Evolutionary conservation across 1,140 invertebrate species (phyloP).

Genomic region (Sarcophaga peregrina): DNA sequence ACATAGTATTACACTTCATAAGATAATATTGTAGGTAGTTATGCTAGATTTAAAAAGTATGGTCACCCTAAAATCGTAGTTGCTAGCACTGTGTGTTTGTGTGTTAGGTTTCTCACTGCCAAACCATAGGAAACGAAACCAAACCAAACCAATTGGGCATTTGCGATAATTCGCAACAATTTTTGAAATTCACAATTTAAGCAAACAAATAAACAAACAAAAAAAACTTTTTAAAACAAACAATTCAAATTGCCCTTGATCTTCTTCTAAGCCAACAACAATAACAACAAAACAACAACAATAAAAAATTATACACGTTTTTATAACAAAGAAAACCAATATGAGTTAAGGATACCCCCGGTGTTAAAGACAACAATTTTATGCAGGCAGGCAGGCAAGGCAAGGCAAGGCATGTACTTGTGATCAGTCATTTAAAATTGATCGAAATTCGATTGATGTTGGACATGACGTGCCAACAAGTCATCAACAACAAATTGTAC

Average conservation of each 20-base stretch:
- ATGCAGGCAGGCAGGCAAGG: too few relatives aligned
- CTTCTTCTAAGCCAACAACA: neutral
- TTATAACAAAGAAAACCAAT: neutral
- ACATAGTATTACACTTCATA: too few relatives aligned
- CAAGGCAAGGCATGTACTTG: too few relatives aligned
- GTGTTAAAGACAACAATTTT: neutral
- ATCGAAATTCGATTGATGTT: constrained; percentile 14
- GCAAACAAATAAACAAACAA: neutral
- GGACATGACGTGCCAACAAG: constrained; percentile 11
- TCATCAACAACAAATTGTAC: constrained; percentile 7
- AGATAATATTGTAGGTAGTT: too few relatives aligned
- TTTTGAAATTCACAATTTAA: neutral
- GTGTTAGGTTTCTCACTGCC: neutral
- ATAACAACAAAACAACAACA: neutral
- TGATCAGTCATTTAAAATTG: constrained; percentile 25
- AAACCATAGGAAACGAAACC: neutral
- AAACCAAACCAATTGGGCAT: neutral
- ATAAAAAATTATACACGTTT: neutral
- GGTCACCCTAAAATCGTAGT: neutral
- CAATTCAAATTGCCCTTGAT: constrained; percentile 5
- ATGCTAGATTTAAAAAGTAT: too few relatives aligned
- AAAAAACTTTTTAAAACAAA: neutral
- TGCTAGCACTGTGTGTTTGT: neutral
- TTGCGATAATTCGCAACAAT: constrained; percentile 15
- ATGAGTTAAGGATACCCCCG: neutral